These are phyloP conservation scores for Agelaius tricolor DNA, from an alignment of 2,113 vertebrate genomes.

Conservation along the genomic window DNA sequence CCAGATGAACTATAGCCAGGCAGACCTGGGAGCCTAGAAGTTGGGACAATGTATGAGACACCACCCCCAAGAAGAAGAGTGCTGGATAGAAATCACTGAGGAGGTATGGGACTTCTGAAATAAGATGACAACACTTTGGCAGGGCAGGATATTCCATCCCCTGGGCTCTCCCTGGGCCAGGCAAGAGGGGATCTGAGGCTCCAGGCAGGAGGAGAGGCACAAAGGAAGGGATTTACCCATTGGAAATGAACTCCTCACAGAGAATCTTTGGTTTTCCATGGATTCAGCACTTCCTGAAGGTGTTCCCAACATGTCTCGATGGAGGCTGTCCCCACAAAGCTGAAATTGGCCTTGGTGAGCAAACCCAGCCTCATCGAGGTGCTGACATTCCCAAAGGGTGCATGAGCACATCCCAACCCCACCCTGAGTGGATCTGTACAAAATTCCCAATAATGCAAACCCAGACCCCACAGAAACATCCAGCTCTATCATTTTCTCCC, in stretches of 20 bases:
- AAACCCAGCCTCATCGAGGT: neutral
- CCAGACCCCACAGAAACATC: neutral
- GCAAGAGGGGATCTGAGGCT: neutral
- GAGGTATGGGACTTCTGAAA: too few relatives aligned
- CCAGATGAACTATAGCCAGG: too few relatives aligned
- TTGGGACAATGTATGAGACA: too few relatives aligned
- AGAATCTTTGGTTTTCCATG: neutral
- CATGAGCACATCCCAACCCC: fast-evolving
- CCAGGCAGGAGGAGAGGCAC: neutral
- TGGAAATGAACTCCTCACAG: fast-evolving
- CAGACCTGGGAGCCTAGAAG: too few relatives aligned
- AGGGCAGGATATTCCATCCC: neutral
- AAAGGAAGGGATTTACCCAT: neutral
- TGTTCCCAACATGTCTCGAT: neutral
- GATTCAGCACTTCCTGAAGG: neutral
- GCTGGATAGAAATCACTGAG: too few relatives aligned
- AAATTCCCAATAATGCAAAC: neutral
- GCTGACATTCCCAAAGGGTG: neutral
- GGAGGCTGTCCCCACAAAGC: neutral
- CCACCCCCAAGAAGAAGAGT: too few relatives aligned
- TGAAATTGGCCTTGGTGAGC: neutral
- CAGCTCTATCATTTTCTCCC: neutral
- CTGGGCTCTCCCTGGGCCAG: fast-evolving
- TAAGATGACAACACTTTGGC: neutral
- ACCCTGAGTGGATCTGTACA: neutral